Evolutionary conservation across 2,113 vertebrate species (phyloP), one percentile per base, ranked within the genome.

Genomic region (Saimiri boliviensis): DNA sequence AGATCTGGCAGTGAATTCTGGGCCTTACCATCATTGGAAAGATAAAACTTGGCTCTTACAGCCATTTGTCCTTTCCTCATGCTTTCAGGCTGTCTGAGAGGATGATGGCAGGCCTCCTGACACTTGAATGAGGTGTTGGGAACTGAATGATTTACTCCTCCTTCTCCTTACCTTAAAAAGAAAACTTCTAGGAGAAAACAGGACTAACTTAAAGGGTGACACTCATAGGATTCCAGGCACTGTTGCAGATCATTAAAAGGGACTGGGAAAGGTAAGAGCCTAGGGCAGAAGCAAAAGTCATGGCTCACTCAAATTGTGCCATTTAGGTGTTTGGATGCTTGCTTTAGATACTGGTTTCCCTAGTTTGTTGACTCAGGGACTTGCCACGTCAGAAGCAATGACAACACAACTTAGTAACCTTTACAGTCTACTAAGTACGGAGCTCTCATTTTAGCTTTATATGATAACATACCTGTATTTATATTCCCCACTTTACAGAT

Each of bases 401-500:
- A 63, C 8, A 54, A 54, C 14, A 54, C 20, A 60, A 37, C 0
- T 52, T 17, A 35, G 10, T 76, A 14, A 52, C 17, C n/a, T 88
- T 76, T 85, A 47, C 16, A 56, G 16, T 89, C 92, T 83, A 68
- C 54, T 35, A 85, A 35, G 83, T 80, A 91, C 40, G 25, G 70
- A 19, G 54, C 70, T 93, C 54, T 95, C 71, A 80, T 91, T 91
- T 93, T 76, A 81, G 47, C 40, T 68, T 80, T 88, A 60, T 63
- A 63, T 63, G 30, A 63, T 37, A 74, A 58, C 25, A 73, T 93
- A 80, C 45, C 45, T 58, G 2, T 83, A 60, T 42, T 80, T 76
- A n/a, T 80, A 54, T 84, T 45, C 6, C n/a, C 47, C 27, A 68
- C n/a, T 85, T 96, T 94, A 89, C 40, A 89, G 84, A 63, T 92